These are phyloP conservation scores for Ramphastos sulfuratus DNA, from an alignment of 2,113 vertebrate genomes.

Conservation along the genomic window DNA sequence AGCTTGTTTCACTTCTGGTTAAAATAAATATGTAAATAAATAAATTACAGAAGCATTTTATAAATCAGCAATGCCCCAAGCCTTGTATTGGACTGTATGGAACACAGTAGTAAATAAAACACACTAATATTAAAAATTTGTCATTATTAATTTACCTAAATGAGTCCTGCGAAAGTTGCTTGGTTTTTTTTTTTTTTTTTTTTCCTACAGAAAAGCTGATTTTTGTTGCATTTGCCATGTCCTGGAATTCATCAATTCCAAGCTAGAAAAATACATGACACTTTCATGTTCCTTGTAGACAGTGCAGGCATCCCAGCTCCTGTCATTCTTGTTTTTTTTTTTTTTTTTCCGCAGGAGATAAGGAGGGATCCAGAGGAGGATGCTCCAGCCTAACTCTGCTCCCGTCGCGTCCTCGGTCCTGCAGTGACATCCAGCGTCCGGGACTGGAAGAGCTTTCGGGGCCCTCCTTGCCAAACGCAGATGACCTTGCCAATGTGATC, in stretches of 20 bases:
- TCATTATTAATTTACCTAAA: background rate
- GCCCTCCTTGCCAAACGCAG: accelerated
- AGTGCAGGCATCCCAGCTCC: background rate
- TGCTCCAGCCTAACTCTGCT: background rate
- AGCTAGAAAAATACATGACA: accelerated
- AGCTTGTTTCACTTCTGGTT: background rate
- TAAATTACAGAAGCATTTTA: background rate
- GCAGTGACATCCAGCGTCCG: conserved; percentile 86
- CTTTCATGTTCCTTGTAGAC: background rate
- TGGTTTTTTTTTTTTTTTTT: too few species aligned
- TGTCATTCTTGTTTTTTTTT: background rate
- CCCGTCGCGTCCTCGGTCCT: conserved; percentile 73
- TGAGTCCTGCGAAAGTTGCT: background rate
- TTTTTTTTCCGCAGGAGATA: background rate
- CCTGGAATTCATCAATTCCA: background rate
- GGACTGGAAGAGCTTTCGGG: accelerated
- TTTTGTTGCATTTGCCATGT: background rate
- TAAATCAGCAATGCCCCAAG: background rate
- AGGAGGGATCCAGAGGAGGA: background rate
- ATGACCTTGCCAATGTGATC: accelerated
- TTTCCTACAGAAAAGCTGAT: background rate
- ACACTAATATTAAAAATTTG: background rate
- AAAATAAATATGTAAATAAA: background rate
- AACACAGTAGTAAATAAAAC: background rate
- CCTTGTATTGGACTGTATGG: background rate